phyloP scores from a whole-genome alignment of 2,888 invertebrate species.

The Ectemnius cavifrons region DNA sequence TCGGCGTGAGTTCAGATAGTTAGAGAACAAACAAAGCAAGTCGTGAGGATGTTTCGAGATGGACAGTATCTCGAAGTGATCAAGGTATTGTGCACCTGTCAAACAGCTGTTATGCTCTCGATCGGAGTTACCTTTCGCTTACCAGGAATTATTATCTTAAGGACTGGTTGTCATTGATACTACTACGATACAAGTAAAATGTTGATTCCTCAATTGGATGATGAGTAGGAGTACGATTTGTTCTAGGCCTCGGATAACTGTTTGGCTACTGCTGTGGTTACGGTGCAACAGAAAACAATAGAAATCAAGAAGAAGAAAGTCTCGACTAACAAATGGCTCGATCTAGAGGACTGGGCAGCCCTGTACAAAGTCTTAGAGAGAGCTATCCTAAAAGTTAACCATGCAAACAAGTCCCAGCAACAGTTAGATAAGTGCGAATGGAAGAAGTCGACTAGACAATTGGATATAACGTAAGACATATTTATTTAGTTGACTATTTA shows the following conservation, averaged over 20 bases:
- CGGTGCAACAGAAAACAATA: conserved; percentile 66
- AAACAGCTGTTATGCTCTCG: conserved; percentile 45
- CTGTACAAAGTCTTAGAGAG: conserved; percentile 65
- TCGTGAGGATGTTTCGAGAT: conserved; percentile 66
- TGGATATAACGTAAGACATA: conserved; percentile 66
- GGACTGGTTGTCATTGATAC: no score
- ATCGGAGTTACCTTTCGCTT: background rate
- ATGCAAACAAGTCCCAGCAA: conserved; percentile 18
- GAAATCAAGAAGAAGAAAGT: conserved; percentile 64
- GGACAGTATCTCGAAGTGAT: conserved; percentile 71
- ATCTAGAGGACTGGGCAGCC: conserved; percentile 67
- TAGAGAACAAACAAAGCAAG: no score
- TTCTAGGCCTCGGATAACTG: conserved; percentile 64
- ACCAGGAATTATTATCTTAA: no score
- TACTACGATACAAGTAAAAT: no score
- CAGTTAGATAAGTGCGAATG: conserved; percentile 42
- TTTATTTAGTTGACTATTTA: background rate
- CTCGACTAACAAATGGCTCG: conserved; percentile 69
- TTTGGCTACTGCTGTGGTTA: conserved; percentile 67
- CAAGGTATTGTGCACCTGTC: conserved; percentile 68
- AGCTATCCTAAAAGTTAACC: conserved; percentile 61
- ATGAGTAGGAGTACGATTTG: conserved; percentile 19
- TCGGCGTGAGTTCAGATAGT: background rate
- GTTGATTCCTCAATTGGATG: no score
- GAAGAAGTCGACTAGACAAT: conserved; percentile 63